Conservation (phyloP, 2,888 invertebrate species). For the Andrena praecox region DNA sequence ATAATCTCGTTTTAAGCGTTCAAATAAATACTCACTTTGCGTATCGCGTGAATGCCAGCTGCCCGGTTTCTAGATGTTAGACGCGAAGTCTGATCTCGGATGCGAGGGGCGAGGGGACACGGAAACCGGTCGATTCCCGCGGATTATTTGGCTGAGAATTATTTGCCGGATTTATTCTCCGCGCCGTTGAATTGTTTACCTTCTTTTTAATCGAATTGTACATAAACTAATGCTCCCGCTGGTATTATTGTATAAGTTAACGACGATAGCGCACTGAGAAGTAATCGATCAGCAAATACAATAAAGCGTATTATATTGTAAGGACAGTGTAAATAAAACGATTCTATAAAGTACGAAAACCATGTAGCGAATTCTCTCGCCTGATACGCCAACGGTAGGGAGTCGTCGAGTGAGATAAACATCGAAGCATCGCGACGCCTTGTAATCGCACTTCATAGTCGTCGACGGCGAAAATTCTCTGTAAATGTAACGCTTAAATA, state of each 20-base stretch:
- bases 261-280: conserved; percentile 65
- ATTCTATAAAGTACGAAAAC: conserved; percentile 69
- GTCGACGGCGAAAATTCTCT: conserved; percentile 29
- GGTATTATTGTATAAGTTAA: conserved; percentile 65
- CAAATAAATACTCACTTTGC: conserved; percentile 49
- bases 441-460: conserved; percentile 54
- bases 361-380: conserved; percentile 27
- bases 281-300: conserved; percentile 55
- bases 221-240: conserved; percentile 71
- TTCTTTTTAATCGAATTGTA: conserved; percentile 56
- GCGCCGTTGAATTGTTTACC: conserved; percentile 1
- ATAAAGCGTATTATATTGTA: conserved; percentile 74
- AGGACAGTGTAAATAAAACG: conserved; percentile 82
- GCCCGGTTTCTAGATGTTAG: conserved; percentile 13
- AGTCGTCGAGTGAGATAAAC: conserved; percentile 37
- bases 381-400: conserved; percentile 8
- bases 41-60: conserved; percentile 17
- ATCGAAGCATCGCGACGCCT: conserved; percentile 43
- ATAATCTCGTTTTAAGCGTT: conserved; percentile 38
- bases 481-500: conserved; percentile 17
- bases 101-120: neutral
- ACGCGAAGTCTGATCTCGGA: conserved; percentile 4
- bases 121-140: conserved; percentile 5
- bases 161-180: neutral
- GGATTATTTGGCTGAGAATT: conserved; percentile 21